A percentile compares a stretch with the other conserved stretches of the same genome.
Evolutionary conservation across 2,888 invertebrate genomes (phyloP).

Genomic region (Phanerotoma sp.): DNA sequence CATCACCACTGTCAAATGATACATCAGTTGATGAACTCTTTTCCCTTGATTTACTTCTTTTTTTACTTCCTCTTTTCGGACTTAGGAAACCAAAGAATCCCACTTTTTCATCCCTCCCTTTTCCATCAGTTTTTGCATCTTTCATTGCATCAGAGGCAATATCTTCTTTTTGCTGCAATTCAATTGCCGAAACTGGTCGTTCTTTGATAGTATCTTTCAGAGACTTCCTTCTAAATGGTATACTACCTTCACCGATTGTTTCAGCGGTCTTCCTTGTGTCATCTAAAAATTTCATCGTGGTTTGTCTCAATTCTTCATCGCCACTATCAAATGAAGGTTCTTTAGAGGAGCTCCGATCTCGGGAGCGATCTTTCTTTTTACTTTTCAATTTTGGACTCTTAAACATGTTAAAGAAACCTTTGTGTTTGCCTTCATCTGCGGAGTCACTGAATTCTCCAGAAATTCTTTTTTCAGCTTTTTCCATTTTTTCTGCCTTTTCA

Average conservation of each 20-base stretch:
- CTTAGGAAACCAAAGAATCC: slow-evolving; percentile 37
- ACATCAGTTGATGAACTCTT: slow-evolving; percentile 27
- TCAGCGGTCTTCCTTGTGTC: slow-evolving; percentile 38
- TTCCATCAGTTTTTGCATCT: slow-evolving; percentile 13
- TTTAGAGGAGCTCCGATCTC: slow-evolving; percentile 30
- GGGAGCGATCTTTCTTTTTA: slow-evolving; percentile 48
- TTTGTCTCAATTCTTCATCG: slow-evolving; percentile 45
- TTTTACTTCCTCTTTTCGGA: slow-evolving; percentile 33
- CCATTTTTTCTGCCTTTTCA: slow-evolving; percentile 12
- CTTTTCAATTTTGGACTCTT: slow-evolving; percentile 50
- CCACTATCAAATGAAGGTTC: slow-evolving; percentile 51
- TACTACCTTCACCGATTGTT: slow-evolving; percentile 19
- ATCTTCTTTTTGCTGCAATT: slow-evolving; percentile 23
- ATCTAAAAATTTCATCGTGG: slow-evolving; percentile 39
- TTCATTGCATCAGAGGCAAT: slow-evolving; percentile 21
- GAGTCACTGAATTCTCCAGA: slow-evolving; percentile 20
- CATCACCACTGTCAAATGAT: slow-evolving; percentile 34
- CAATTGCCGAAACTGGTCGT: slow-evolving; percentile 16
- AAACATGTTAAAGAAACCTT: slow-evolving; percentile 51
- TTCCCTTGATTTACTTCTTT: slow-evolving; percentile 41
- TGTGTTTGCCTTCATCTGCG: slow-evolving; percentile 38
- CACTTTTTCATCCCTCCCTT: slow-evolving; percentile 19
- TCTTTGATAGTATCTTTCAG: slow-evolving; percentile 16
- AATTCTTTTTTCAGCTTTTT: slow-evolving; percentile 14
- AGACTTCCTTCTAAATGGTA: slow-evolving; percentile 23